Evolutionary conservation across 2,113 vertebrate species (phyloP).

Genomic region (Lampris incognitus): DNA sequence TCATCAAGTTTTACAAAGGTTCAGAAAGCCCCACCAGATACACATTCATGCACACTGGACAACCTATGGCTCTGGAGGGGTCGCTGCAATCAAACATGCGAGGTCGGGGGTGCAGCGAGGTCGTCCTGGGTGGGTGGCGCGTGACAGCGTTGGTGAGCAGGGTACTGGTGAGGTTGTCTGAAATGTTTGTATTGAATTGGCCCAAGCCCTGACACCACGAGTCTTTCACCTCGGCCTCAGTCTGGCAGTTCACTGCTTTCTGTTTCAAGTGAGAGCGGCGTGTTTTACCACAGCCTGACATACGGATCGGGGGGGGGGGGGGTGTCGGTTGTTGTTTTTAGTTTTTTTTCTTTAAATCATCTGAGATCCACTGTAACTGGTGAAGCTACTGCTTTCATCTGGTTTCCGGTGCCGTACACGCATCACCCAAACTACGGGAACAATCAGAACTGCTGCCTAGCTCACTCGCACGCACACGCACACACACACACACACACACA

Average conservation of each 20-base stretch:
- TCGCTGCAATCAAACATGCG: constrained; percentile 38
- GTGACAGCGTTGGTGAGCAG: too few species aligned
- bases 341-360: neutral
- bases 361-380: constrained; percentile 45
- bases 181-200: constrained; percentile 15
- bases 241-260: constrained; percentile 3
- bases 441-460: too few species aligned
- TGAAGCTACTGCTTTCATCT: constrained; percentile 41
- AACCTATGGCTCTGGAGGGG: neutral
- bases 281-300: neutral
- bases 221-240: constrained; percentile 31
- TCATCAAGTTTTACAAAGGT: constrained; percentile 44
- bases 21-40: constrained; percentile 30
- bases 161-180: neutral
- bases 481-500: constrained; percentile 16
- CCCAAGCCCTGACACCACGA: constrained; percentile 33
- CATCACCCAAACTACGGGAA: too few species aligned
- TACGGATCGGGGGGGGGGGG: neutral
- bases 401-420: too few species aligned
- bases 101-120: constrained; percentile 30
- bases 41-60: constrained; percentile 2
- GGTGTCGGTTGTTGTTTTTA: too few species aligned
- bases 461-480: too few species aligned
- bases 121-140: constrained; percentile 36
- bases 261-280: constrained; percentile 28